These are phyloP conservation scores for Tolypeutes matacus DNA, from an alignment of 2,797 vertebrate genomes.

Conservation along the genomic window DNA sequence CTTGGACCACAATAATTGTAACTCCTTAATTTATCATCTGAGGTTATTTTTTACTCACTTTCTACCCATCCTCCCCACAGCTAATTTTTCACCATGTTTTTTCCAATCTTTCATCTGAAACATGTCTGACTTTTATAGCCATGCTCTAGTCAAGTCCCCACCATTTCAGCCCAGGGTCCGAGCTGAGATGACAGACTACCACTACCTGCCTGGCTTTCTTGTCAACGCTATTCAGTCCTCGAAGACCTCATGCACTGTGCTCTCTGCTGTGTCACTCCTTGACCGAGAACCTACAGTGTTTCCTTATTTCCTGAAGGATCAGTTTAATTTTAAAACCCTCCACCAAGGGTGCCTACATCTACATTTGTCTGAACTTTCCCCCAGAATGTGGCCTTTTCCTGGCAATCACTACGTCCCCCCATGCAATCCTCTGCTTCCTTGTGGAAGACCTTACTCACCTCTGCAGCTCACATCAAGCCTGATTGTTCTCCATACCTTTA, in stretches of 20 bases:
- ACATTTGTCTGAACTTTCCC: not conserved
- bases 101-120: not conserved
- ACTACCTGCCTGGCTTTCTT: not conserved
- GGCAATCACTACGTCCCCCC: not conserved
- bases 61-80: not conserved
- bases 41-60: not conserved
- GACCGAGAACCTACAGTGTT: not conserved
- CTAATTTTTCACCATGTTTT: not conserved
- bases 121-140: not conserved
- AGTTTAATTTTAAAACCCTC: not conserved
- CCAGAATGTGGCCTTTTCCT: not conserved
- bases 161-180: not conserved
- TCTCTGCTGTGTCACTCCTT: not conserved
- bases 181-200: not conserved
- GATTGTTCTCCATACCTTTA: not conserved
- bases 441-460: not conserved
- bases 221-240: not conserved
- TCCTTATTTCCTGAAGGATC: conserved; percentile 18
- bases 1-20: not conserved
- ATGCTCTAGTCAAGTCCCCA: not conserved
- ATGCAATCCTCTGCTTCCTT: not conserved
- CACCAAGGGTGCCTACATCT: not conserved
- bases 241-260: not conserved
- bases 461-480: not conserved
- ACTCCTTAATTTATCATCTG: not conserved